A percentile compares a stretch with the other conserved stretches of the same genome.
Conservation (phyloP, 1,140 invertebrate species). For the Lasioglossum baleicum region DNA sequence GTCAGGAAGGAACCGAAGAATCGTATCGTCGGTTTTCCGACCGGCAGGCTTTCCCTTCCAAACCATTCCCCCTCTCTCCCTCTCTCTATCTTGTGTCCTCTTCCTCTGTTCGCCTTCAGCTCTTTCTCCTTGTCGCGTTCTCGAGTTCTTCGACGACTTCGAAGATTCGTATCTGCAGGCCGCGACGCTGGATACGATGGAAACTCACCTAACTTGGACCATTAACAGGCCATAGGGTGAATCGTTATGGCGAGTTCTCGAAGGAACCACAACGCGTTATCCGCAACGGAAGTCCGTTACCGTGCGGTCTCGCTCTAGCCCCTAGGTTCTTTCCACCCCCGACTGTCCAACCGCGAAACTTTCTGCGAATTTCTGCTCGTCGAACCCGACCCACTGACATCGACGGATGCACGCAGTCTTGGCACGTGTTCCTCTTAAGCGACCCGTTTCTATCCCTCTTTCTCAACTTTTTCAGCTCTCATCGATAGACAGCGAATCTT, state of each 20-base stretch:
- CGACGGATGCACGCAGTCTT: slow-evolving; percentile 35
- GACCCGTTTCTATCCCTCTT: too few relatives aligned
- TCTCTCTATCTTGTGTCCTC: background rate
- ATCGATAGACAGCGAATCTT: too few relatives aligned
- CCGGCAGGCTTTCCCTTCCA: slow-evolving; percentile 6
- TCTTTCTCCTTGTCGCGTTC: background rate
- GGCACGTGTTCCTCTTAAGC: slow-evolving; percentile 29
- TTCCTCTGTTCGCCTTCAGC: background rate
- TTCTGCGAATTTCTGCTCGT: slow-evolving; percentile 27
- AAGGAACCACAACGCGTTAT: slow-evolving; percentile 43
- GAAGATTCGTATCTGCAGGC: slow-evolving; percentile 55
- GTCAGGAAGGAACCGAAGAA: slow-evolving; percentile 23
- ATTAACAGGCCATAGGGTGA: slow-evolving; percentile 58
- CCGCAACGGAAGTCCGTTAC: slow-evolving; percentile 44
- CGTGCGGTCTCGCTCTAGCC: background rate
- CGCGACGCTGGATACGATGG: slow-evolving; percentile 37
- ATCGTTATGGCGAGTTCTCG: slow-evolving; percentile 52
- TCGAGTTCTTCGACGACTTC: slow-evolving; percentile 54
- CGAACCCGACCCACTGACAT: slow-evolving; percentile 49
- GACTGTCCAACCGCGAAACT: background rate
- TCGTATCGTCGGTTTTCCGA: slow-evolving; percentile 30
- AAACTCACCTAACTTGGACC: slow-evolving; percentile 58
- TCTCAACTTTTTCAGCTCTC: too few relatives aligned
- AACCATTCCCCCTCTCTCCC: background rate
- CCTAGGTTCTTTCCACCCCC: too few relatives aligned